phyloP scores from a whole-genome alignment of 2,888 invertebrate genomes.

The Pristionchus fissidentatus region DNA sequence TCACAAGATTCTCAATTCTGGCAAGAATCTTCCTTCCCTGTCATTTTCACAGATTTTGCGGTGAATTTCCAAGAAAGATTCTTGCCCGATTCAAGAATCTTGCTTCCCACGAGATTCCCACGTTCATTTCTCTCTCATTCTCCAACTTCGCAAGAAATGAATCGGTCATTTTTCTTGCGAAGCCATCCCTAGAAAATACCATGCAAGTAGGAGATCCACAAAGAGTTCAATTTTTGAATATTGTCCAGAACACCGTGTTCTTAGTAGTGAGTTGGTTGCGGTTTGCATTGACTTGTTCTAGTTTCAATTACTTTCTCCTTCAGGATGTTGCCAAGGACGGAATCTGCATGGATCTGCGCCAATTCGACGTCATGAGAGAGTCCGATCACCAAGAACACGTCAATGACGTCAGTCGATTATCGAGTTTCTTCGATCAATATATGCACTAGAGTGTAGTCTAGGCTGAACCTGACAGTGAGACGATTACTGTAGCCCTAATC shows the following conservation, averaged over 20 bases:
- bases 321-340: neutral
- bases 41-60: too few species aligned
- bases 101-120: too few species aligned
- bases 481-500: neutral
- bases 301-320: neutral
- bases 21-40: too few species aligned
- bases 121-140: too few species aligned
- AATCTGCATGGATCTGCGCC: neutral
- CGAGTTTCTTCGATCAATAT: too few species aligned
- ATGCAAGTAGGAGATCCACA: neutral
- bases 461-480: neutral
- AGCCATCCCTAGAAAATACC: too few species aligned
- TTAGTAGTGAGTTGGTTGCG: neutral
- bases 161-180: too few species aligned
- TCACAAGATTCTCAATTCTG: too few species aligned
- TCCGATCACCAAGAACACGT: neutral
- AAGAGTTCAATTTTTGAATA: neutral
- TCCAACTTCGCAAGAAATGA: neutral
- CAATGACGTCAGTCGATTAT: neutral
- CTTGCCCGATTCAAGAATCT: too few species aligned
- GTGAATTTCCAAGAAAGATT: too few species aligned
- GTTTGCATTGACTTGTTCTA: neutral
- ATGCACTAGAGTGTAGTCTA: too few species aligned
- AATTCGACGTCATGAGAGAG: conserved; percentile 3
- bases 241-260: neutral